phyloP scores from a whole-genome alignment of 2,888 invertebrate species.

The Pharmacophagus antenor region DNA sequence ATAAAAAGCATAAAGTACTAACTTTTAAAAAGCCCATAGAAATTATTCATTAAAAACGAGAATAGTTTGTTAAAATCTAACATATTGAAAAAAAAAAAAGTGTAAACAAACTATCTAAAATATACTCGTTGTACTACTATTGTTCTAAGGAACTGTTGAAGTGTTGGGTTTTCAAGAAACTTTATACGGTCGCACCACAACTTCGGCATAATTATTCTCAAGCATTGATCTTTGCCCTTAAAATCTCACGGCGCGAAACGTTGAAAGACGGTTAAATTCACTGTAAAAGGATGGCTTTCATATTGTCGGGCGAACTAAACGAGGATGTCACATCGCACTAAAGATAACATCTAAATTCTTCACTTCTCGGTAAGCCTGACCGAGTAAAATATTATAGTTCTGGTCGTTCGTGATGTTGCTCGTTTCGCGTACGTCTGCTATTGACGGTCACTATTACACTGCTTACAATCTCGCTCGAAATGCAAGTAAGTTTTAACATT shows the following conservation, averaged over 20 bases:
- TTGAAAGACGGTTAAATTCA: conserved; percentile 6
- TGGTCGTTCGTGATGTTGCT: conserved; percentile 1
- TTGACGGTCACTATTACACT: conserved; percentile 1
- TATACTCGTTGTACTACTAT: too few species aligned
- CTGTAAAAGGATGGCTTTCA: conserved; percentile 20
- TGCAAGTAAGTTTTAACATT: too few species aligned
- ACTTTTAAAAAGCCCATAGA: too few species aligned
- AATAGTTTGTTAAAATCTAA: too few species aligned
- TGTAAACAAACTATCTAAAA: too few species aligned
- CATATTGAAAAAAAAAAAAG: too few species aligned
- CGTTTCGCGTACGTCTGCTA: not conserved
- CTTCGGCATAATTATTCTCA: conserved; percentile 22
- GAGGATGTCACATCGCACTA: conserved; percentile 25
- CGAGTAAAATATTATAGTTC: conserved; percentile 14
- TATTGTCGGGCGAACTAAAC: conserved; percentile 15
- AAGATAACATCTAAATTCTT: conserved; percentile 21
- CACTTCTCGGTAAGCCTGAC: conserved; percentile 22
- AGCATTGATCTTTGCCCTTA: conserved; percentile 26
- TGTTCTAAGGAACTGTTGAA: too few species aligned
- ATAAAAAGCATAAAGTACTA: too few species aligned
- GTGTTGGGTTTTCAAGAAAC: too few species aligned
- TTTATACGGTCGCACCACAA: not conserved
- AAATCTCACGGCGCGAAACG: conserved; percentile 8
- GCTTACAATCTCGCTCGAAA: not conserved
- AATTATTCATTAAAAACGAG: too few species aligned